These are phyloP conservation scores for Anas platyrhynchos DNA, from an alignment of 2,113 vertebrate genomes.

Conservation along the genomic window DNA sequence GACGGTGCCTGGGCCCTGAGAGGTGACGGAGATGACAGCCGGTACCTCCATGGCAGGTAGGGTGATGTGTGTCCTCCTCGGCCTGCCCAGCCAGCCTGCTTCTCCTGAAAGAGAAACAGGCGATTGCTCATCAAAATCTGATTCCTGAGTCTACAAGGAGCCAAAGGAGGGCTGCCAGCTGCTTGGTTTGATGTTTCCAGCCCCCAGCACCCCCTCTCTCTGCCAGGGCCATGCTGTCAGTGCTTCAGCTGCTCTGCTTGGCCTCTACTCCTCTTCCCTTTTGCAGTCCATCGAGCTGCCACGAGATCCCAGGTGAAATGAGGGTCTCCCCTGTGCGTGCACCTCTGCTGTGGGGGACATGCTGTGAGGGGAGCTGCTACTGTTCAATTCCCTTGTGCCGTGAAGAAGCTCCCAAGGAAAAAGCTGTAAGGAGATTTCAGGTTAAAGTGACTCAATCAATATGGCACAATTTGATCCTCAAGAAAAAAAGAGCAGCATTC, in stretches of 20 bases:
- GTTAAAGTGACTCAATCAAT: not conserved
- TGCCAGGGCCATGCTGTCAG: not conserved
- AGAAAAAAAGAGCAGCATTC: not conserved
- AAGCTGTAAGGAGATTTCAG: not conserved
- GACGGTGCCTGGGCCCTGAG: not conserved
- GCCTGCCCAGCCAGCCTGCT: rapidly evolving
- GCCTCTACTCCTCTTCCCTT: not conserved
- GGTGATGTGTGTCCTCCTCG: not conserved
- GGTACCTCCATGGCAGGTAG: not conserved
- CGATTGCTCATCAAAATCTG: not conserved
- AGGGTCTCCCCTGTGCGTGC: not conserved
- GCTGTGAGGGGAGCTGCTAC: not conserved
- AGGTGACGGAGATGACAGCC: not conserved
- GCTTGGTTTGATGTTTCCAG: not conserved
- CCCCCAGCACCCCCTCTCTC: not conserved
- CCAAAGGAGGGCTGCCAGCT: not conserved
- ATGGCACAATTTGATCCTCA: not conserved
- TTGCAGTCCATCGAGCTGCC: not conserved
- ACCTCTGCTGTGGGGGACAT: not conserved
- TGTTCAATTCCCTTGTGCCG: not conserved
- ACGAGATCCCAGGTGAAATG: not conserved
- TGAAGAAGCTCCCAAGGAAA: not conserved
- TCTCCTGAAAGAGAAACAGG: not conserved
- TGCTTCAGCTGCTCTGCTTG: not conserved
- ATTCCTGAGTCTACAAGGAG: not conserved